Base-by-base conservation (phyloP, 2,888 invertebrate species). In the Orthonychiurus folsomi region DNA sequence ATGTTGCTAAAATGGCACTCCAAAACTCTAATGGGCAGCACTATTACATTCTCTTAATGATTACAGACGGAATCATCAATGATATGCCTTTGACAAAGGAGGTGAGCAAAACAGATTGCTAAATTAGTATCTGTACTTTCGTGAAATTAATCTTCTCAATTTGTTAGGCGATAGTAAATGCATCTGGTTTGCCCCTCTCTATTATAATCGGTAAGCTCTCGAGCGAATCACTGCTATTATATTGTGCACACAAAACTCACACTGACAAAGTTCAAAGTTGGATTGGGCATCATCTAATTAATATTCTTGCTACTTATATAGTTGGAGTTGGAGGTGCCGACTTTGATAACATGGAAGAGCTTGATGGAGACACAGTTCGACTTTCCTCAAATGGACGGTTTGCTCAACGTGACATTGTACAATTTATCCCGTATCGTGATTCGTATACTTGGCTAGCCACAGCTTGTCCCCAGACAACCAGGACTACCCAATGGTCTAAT, bases 341-440 rank as follows among this genome's bases (percentile, higher is more conserved):
- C 65, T 82, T 82, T 75, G 76, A 75, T 60, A 80, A 80, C 47
- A 82, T 82, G 82, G 80, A 81, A 67, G 78, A 79, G 56, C 70
- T 82, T 50, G 82, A 82, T 74, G 79, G 79, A 3, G 82, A 82
- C 74, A 76, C 63, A 21, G 69, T 71, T 23, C 65, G 69, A 0
- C 57, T 71, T 0, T 69, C 69, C 15, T 63, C 77, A 24, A 75
- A 76, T 27, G 71, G 80, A 1, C 74, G 75, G 37, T 74, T 73
- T 63, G 83, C 83, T 37, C 78, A 78, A 56, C 74, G 83, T 61
- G 84, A 84, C 73, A 83, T 84, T 68, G 83, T 84, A 1, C 83
- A 82, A 78, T 82, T 82, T 77, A 81, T 82, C 21, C 81, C 82
- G 2, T 71, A 67, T 58, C 58, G 71, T 23, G 71, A 71, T 52